These are phyloP conservation scores for Heterochromis multidens DNA, from an alignment of 2,113 vertebrate genomes.

Conservation along the genomic window DNA sequence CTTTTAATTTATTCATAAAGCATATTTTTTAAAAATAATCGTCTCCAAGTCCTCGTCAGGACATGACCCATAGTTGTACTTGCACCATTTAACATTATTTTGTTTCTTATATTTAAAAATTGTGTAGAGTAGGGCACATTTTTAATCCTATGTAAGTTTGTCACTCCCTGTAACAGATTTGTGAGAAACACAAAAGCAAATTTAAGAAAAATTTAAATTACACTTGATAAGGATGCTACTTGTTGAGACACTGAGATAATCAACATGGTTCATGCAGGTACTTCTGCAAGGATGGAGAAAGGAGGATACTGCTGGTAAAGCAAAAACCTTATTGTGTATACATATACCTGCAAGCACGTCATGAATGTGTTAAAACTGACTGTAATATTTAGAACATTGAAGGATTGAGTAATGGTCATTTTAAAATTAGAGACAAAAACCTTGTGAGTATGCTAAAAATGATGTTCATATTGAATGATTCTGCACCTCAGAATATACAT, in stretches of 20 bases:
- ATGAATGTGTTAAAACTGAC: background rate
- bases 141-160: background rate
- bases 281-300: background rate
- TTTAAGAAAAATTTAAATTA: no score
- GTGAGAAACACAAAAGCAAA: background rate
- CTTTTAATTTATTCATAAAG: background rate
- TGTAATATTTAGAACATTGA: background rate
- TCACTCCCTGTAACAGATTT: background rate
- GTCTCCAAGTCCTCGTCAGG: background rate
- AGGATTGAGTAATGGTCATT: background rate
- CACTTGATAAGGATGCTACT: no score
- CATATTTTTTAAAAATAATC: background rate
- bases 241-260: no score
- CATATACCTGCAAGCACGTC: background rate
- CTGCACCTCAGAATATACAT: background rate
- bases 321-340: background rate
- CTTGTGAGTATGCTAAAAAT: background rate
- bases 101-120: background rate
- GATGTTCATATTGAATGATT: background rate
- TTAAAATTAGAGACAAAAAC: background rate
- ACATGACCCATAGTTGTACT: background rate
- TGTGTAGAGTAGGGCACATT: background rate
- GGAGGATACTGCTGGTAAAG: background rate
- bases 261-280: no score
- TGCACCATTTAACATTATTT: background rate